Evolutionary conservation across 2,888 invertebrate genomes (phyloP).

Genomic region (Drosophila acutilabella): DNA sequence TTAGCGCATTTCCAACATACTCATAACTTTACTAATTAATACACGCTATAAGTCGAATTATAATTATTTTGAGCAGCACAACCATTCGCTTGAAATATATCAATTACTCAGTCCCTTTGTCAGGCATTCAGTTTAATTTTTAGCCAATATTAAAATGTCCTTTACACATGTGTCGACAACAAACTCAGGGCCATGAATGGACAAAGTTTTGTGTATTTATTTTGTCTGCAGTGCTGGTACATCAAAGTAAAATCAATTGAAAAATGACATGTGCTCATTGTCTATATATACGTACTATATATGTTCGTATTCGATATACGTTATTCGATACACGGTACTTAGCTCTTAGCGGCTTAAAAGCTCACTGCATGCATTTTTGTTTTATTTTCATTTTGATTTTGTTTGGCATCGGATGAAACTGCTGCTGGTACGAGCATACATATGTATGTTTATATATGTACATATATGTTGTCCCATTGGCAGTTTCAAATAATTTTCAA

Average conservation of each 20-base stretch:
- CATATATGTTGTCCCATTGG: conserved; percentile 27
- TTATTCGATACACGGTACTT: conserved; percentile 20
- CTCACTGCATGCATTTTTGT: conserved; percentile 58
- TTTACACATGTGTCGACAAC: conserved; percentile 4
- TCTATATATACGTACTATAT: neutral
- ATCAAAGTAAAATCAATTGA: conserved; percentile 48
- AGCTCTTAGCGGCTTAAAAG: conserved; percentile 68
- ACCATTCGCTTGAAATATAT: neutral
- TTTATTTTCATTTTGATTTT: conserved; percentile 71
- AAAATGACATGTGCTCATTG: conserved; percentile 44
- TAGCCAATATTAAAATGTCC: conserved; percentile 17
- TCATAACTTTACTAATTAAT: too few relatives aligned
- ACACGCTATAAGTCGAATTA: too few relatives aligned
- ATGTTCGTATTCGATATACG: conserved; percentile 7
- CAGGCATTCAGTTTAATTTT: conserved; percentile 3
- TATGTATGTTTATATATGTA: neutral
- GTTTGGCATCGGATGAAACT: conserved; percentile 35
- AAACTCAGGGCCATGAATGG: conserved; percentile 29
- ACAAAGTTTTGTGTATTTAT: conserved; percentile 39
- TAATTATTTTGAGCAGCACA: neutral
- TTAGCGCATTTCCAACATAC: too few relatives aligned
- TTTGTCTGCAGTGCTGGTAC: conserved; percentile 36
- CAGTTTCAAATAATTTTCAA: conserved; percentile 62
- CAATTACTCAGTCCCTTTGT: conserved; percentile 14
- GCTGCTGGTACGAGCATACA: neutral